A percentile compares a stretch with the other conserved stretches of the same genome.
phyloP scores from a whole-genome alignment of 2,888 invertebrate genomes.

The Helicoverpa assulta region DNA sequence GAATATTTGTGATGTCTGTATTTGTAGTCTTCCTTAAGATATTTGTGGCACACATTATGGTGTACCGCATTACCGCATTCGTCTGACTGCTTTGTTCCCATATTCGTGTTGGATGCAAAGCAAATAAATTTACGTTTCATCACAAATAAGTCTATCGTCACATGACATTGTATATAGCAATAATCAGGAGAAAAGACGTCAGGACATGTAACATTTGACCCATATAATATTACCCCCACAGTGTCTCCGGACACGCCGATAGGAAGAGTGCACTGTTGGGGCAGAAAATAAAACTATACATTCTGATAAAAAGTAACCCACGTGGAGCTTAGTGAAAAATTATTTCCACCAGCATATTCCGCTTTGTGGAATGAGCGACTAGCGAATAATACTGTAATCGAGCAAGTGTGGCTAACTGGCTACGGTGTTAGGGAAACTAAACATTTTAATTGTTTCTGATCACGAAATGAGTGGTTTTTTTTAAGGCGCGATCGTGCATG shows the following conservation, averaged over 20 bases:
- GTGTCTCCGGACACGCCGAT: constrained; percentile 79
- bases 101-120: no score
- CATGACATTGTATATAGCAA: constrained; percentile 31
- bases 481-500: no score
- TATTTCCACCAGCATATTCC: not conserved
- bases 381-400: not conserved
- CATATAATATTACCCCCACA: constrained; percentile 77
- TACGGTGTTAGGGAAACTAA: no score
- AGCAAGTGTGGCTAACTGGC: no score
- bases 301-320: constrained; percentile 22
- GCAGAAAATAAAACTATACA: constrained; percentile 67
- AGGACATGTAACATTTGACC: constrained; percentile 20
- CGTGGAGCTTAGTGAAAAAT: not conserved
- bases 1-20: constrained; percentile 26
- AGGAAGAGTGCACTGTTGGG: constrained; percentile 79
- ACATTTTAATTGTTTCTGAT: no score
- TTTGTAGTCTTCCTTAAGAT: not conserved
- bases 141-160: constrained; percentile 29
- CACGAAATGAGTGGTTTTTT: no score
- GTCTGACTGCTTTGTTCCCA: no score
- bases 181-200: constrained; percentile 34
- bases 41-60: not conserved
- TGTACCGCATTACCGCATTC: not conserved
- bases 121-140: constrained; percentile 16
- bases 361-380: not conserved